A percentile compares a stretch with the other conserved stretches of the same genome.
phyloP scores from a whole-genome alignment of 2,888 invertebrate species.

The Onthophagus sagittarius region DNA sequence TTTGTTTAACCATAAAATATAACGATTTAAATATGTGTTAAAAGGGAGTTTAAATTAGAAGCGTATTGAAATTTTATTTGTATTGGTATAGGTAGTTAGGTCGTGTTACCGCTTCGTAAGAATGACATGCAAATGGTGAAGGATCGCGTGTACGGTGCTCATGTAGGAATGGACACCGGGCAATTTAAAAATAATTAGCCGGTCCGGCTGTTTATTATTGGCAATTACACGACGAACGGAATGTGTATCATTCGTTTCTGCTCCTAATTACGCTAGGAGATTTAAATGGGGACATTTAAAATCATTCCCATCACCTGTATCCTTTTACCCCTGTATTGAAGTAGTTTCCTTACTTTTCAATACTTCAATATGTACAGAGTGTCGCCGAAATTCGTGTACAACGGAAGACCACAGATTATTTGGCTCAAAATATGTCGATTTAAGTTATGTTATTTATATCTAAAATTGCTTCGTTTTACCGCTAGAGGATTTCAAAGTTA shows the following conservation, averaged over 20 bases:
- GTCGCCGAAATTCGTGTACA: too few relatives aligned
- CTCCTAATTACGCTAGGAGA: not conserved
- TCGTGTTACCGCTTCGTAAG: not conserved
- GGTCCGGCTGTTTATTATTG: not conserved
- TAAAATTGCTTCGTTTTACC: too few relatives aligned
- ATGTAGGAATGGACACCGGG: conserved; percentile 4
- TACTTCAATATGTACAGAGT: not conserved
- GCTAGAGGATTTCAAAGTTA: too few relatives aligned
- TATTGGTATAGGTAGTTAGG: not conserved
- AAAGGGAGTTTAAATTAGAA: not conserved
- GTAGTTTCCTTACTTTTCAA: too few relatives aligned
- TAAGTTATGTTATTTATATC: too few relatives aligned
- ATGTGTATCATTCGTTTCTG: not conserved
- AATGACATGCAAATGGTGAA: not conserved
- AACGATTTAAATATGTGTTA: not conserved
- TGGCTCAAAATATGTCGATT: too few relatives aligned
- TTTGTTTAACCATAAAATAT: not conserved
- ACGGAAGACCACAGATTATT: too few relatives aligned
- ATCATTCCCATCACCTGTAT: not conserved
- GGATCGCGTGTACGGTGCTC: conserved; percentile 3
- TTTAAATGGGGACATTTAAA: not conserved
- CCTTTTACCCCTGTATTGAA: too few relatives aligned
- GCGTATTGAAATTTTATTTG: not conserved
- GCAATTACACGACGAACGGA: not conserved
- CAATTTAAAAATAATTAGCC: conserved; percentile 13